Conservation (phyloP, 1,140 invertebrate species). For the Aphelenchoides besseyi region DNA sequence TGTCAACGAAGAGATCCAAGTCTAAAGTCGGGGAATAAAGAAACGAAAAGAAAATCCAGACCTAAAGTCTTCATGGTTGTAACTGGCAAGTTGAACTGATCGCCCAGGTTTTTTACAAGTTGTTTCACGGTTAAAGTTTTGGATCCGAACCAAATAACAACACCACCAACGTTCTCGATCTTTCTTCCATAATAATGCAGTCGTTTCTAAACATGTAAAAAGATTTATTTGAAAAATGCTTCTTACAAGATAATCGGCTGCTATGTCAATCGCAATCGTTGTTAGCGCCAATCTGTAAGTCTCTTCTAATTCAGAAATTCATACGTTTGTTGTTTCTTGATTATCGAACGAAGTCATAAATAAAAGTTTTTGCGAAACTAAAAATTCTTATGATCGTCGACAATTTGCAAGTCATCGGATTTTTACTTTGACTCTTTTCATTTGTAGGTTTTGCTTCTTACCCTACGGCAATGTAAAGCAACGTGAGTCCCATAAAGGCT, state of each 20-base stretch:
- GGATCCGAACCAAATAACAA: constrained; percentile 61
- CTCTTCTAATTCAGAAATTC: too few relatives aligned
- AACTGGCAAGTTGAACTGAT: constrained; percentile 58
- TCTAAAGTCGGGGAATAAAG: too few relatives aligned
- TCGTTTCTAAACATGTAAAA: too few relatives aligned
- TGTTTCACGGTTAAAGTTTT: constrained; percentile 62
- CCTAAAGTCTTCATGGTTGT: constrained; percentile 43
- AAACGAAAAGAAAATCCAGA: too few relatives aligned
- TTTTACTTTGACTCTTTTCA: too few relatives aligned
- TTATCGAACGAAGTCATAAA: too few relatives aligned
- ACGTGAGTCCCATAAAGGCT: constrained; percentile 53
- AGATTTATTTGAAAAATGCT: too few relatives aligned
- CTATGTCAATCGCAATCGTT: constrained; percentile 62
- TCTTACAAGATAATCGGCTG: constrained; percentile 59
- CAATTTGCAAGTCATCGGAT: too few relatives aligned
- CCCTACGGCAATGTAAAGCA: constrained; percentile 61
- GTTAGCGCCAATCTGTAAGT: constrained; percentile 57
- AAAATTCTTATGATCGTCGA: too few relatives aligned
- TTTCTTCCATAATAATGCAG: constrained; percentile 61
- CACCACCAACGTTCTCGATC: constrained; percentile 61
- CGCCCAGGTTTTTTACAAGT: constrained; percentile 59
- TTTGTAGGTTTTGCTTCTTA: too few relatives aligned
- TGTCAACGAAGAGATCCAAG: constrained; percentile 57
- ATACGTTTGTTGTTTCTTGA: too few relatives aligned
- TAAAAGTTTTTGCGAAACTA: too few relatives aligned